These are phyloP conservation scores for Hoplodrina blanda DNA, from an alignment of 2,888 invertebrate genomes.

Conservation along the genomic window DNA sequence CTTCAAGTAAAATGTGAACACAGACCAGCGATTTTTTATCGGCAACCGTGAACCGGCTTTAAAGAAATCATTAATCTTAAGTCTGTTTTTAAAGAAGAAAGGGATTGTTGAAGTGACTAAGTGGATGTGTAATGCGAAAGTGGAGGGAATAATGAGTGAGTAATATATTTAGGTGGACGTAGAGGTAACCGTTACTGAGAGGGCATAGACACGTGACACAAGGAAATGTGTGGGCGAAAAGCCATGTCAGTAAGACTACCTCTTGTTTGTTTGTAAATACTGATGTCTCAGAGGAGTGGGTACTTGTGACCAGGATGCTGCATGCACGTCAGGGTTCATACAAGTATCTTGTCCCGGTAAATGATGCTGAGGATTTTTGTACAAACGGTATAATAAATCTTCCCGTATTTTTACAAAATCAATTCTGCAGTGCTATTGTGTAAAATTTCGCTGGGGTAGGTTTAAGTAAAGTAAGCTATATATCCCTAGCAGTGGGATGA, in stretches of 20 bases:
- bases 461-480: too few species aligned
- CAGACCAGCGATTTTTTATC: constrained; percentile 67
- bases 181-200: constrained; percentile 1
- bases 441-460: too few species aligned
- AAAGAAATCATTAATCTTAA: constrained; percentile 59
- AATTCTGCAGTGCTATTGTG: too few species aligned
- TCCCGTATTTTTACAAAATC: too few species aligned
- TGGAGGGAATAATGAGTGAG: constrained; percentile 36
- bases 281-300: background rate
- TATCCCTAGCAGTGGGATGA: too few species aligned
- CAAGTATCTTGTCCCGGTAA: background rate
- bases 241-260: background rate
- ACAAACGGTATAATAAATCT: too few species aligned
- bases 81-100: constrained; percentile 51
- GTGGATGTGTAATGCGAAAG: constrained; percentile 37
- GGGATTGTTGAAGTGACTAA: constrained; percentile 43
- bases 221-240: constrained; percentile 29
- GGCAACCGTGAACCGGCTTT: constrained; percentile 51
- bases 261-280: background rate
- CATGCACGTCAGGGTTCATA: background rate
- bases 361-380: too few species aligned
- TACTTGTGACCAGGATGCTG: constrained; percentile 3
- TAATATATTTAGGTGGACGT: constrained; percentile 19
- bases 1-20: constrained; percentile 63
- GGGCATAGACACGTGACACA: background rate